A percentile compares a stretch with the other conserved stretches of the same genome.
Conservation (phyloP, 1,140 invertebrate species). For the Caenorhabditis briggsae region DNA sequence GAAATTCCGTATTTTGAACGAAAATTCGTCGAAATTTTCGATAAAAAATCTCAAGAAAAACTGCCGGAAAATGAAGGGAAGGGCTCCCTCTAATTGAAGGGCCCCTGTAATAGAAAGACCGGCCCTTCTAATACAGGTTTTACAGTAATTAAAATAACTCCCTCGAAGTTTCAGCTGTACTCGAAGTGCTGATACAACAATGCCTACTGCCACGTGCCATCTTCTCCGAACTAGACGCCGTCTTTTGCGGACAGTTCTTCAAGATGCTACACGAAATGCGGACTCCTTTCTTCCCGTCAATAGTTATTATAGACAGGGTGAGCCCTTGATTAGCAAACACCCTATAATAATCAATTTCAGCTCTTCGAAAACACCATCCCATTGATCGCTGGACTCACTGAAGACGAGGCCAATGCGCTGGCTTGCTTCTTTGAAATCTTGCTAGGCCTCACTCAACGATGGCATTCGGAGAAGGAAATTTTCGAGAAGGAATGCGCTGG, state of each 20-base stretch:
- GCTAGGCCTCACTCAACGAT: conserved; percentile 94
- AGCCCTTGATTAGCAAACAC: conserved; percentile 74
- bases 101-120: too few relatives aligned
- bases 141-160: not conserved
- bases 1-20: too few relatives aligned
- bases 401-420: conserved; percentile 95
- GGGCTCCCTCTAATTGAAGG: too few relatives aligned
- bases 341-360: conserved; percentile 80
- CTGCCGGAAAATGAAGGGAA: too few relatives aligned
- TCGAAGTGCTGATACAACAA: conserved; percentile 93
- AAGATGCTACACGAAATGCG: conserved; percentile 92
- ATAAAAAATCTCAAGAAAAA: too few relatives aligned
- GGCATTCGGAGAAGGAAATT: conserved; percentile 89
- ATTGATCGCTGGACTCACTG: conserved; percentile 95
- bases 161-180: conserved; percentile 75
- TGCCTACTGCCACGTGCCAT: conserved; percentile 95
- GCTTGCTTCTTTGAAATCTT: conserved; percentile 92
- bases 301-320: conserved; percentile 95
- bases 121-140: too few relatives aligned
- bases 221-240: conserved; percentile 91
- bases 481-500: conserved; percentile 84
- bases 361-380: conserved; percentile 98
- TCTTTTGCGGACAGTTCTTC: conserved; percentile 95
- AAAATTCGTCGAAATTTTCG: too few relatives aligned
- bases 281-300: conserved; percentile 95